Conservation (phyloP, 2,888 invertebrate genomes). For the Entomobrya multifasciata region DNA sequence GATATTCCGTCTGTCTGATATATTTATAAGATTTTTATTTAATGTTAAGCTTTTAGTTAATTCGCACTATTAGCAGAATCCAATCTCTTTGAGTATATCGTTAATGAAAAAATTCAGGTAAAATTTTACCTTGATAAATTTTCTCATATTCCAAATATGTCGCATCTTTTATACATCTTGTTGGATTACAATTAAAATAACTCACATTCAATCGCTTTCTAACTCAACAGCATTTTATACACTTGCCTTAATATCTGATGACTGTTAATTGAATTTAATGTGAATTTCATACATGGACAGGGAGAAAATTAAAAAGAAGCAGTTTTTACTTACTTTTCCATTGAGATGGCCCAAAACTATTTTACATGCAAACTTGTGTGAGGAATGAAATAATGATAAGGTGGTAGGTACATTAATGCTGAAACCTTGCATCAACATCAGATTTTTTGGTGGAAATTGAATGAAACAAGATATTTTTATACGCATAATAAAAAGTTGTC, state of each 20-base stretch:
- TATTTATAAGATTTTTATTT: no score
- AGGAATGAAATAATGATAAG: not conserved
- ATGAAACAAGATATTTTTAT: conserved; percentile 25
- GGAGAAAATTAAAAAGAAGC: conserved; percentile 18
- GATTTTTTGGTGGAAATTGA: not conserved
- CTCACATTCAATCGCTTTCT: not conserved
- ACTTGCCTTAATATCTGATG: not conserved
- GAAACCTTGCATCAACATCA: not conserved
- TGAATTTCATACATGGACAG: conserved; percentile 49
- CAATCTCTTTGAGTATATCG: no score
- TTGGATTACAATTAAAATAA: no score
- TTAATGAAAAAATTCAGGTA: no score
- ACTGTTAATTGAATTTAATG: conserved; percentile 43
- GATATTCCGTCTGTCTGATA: no score
- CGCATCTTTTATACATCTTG: no score
- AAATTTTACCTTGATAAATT: no score
- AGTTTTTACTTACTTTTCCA: not conserved
- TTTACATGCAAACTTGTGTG: not conserved
- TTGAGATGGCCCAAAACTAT: conserved; percentile 3
- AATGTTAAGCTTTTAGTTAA: no score
- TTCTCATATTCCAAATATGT: no score
- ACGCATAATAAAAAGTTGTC: not conserved
- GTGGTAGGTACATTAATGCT: no score
- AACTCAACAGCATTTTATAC: not conserved
- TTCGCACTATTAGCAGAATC: no score